Conservation (phyloP, 2,797 vertebrate genomes). For the Aulostomus chinensis region DNA sequence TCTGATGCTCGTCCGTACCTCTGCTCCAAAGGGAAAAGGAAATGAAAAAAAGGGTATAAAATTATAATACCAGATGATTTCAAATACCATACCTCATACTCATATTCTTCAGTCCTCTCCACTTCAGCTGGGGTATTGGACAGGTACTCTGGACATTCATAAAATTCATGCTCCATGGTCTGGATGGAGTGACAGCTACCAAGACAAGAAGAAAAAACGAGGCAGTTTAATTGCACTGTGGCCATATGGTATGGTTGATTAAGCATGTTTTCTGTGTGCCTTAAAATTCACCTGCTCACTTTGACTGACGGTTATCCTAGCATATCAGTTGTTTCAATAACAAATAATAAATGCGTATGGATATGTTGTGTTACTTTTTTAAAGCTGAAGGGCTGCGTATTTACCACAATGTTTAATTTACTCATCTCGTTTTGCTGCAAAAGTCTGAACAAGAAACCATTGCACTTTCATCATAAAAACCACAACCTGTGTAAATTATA, state of each 20-base stretch:
- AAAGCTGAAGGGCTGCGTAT: too few species aligned
- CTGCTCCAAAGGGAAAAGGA: too few species aligned
- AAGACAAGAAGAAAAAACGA: conserved; percentile 13
- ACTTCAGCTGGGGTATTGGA: conserved; percentile 86
- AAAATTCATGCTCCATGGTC: conserved; percentile 92
- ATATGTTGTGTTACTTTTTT: too few species aligned
- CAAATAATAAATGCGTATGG: too few species aligned
- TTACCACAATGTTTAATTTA: too few species aligned
- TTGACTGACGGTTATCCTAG: too few species aligned
- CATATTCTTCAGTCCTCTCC: conserved; percentile 91
- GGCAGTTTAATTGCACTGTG: background rate
- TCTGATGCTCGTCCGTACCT: too few species aligned
- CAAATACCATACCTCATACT: conserved; percentile 93
- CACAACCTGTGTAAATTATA: conserved; percentile 47
- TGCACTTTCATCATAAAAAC: conserved; percentile 9
- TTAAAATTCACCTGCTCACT: too few species aligned
- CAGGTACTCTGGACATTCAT: conserved; percentile 92
- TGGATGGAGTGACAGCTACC: conserved; percentile 94
- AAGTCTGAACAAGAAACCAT: conserved; percentile 8
- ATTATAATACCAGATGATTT: too few species aligned
- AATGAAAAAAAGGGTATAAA: too few species aligned
- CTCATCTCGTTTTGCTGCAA: conserved; percentile 9
- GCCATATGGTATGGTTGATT: background rate
- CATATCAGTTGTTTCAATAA: too few species aligned
- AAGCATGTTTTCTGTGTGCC: too few species aligned